Evolutionary conservation across 2,797 vertebrate genomes (phyloP), one percentile per base, ranked within the genome.

Genomic region (Sylvilagus floridanus): DNA sequence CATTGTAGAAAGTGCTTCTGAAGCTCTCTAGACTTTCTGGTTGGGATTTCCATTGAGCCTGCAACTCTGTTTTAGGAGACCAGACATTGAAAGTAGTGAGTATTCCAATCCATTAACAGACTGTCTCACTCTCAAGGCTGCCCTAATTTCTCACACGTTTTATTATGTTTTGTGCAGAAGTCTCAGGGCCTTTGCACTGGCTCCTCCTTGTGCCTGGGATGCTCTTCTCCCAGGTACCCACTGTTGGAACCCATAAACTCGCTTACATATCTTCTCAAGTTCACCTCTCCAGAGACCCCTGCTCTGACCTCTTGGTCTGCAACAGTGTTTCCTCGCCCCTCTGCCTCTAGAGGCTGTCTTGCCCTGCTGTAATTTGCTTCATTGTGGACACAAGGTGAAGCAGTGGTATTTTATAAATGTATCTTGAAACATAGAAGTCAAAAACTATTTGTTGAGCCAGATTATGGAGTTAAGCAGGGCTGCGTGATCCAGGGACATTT

Each of bases 1-100:
- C 22, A 54, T 75, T 76, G 91, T 78, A 93, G 76, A 94, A 77
- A 82, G 14, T 81, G 8, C 69, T 83, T 32, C 22, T 60, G n/a
- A 83, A 16, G 0, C 52, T 71, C 32, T 90, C 78, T 37, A 47
- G 63, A 73, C 32, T 30, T 83, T 28, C 82, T n/a, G 42, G 8
- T 69, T 62, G 62, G 21, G n/a, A 72, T 13, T 84, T 84, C 73
- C 60, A 50, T 50, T 85, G 63, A 86, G 7, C 26, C 10, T 5
- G n/a, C 54, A 62, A 47, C 14, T 88, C 47, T 47, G 37, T 32
- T 60, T 57, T 83, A 35, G 68, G 50, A 86, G 60, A 91, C 57
- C 1, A 66, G 68, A 37, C n/a, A 47, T 60, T 86, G 90, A 75
- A 90, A 83, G 75, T 42, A 65, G 30, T n/a, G n/a, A 88, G 19